A percentile compares a stretch with the other conserved stretches of the same genome.
phyloP scores from a whole-genome alignment of 2,888 invertebrate genomes.

The Amiota mariae region DNA sequence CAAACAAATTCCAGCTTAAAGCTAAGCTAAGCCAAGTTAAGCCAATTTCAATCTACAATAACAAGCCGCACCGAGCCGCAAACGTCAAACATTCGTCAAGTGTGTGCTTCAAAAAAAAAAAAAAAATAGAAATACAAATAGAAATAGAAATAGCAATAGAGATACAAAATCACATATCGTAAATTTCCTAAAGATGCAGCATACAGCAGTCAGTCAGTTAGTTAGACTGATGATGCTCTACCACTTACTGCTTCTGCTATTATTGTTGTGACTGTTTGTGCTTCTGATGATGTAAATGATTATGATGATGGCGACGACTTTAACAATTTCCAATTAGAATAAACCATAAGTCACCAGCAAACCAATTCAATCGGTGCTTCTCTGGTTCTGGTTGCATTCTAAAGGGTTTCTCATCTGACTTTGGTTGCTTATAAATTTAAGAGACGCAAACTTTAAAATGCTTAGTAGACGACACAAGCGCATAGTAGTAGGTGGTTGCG shows the following conservation, averaged over 20 bases:
- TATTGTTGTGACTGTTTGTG: no score
- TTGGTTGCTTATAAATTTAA: constrained; percentile 15
- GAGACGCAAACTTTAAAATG: neutral
- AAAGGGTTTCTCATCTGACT: neutral
- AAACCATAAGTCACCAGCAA: constrained; percentile 18
- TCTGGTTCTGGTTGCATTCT: neutral
- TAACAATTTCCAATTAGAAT: constrained; percentile 22
- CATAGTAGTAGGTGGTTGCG: neutral
- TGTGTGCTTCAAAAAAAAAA: constrained; percentile 29
- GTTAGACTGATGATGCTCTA: neutral
- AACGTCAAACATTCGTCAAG: constrained; percentile 35
- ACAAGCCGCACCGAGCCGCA: constrained; percentile 35
- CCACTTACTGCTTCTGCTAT: no score
- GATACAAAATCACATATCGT: constrained; percentile 68
- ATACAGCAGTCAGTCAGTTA: neutral
- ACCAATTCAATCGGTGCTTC: neutral
- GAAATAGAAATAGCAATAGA: constrained; percentile 12
- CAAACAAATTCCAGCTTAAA: constrained; percentile 15
- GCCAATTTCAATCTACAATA: constrained; percentile 22
- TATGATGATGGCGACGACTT: neutral
- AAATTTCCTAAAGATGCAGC: constrained; percentile 67
- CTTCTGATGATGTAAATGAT: neutral
- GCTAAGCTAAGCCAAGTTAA: constrained; percentile 34
- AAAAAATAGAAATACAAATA: constrained; percentile 32
- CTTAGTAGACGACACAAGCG: constrained; percentile 4